These are phyloP conservation scores for Drosophila testacea DNA, from an alignment of 2,888 invertebrate genomes.

Conservation along the genomic window DNA sequence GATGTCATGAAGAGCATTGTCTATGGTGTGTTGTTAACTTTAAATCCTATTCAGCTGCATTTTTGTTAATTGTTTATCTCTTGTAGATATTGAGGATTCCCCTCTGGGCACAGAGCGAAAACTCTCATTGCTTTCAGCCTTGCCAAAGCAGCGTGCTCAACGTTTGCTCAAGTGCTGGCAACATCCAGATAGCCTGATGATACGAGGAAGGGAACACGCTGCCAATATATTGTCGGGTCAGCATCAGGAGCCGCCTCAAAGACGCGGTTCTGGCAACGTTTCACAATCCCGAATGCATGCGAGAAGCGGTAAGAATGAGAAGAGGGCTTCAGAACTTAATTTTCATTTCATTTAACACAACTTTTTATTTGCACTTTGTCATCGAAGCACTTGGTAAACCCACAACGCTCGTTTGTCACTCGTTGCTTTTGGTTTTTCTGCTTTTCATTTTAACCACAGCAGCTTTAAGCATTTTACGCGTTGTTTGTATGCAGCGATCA, in stretches of 20 bases:
- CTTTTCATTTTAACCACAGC: constrained; percentile 60
- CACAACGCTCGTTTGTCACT: constrained; percentile 60
- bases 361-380: constrained; percentile 20
- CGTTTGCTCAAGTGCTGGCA: constrained; percentile 92
- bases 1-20: constrained; percentile 94
- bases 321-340: constrained; percentile 7
- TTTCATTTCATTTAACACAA: constrained; percentile 25
- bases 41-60: background rate
- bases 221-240: constrained; percentile 92
- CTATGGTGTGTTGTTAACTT: constrained; percentile 87
- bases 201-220: constrained; percentile 93
- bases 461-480: constrained; percentile 60
- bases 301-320: constrained; percentile 66
- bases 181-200: constrained; percentile 90
- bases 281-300: constrained; percentile 67
- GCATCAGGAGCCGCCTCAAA: constrained; percentile 85
- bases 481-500: constrained; percentile 43
- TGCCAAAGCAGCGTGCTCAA: constrained; percentile 92
- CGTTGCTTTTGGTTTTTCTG: constrained; percentile 70
- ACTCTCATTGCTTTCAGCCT: constrained; percentile 89
- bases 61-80: background rate
- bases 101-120: constrained; percentile 89
- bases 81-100: constrained; percentile 86
- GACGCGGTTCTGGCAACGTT: constrained; percentile 64
- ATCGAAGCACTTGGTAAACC: constrained; percentile 67